Base-by-base conservation (phyloP, 2,888 invertebrate species). In the Archaeoteleia sp. region DNA sequence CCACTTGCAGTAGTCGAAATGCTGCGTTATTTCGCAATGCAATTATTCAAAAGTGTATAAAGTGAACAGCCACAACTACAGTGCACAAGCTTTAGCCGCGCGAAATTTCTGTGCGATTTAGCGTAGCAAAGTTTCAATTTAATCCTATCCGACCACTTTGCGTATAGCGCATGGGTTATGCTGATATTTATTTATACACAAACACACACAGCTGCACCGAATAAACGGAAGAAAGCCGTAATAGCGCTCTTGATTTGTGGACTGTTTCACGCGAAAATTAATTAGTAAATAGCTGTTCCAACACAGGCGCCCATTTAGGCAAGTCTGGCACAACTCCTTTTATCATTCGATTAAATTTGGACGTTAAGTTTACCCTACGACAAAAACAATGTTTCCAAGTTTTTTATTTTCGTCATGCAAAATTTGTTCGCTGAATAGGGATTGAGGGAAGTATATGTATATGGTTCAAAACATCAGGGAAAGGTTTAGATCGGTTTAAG, bases 41-140 rank as follows among this genome's bases (percentile, higher is more conserved):
- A 67, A 67, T 67, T 67, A 60, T 60, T 67, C 49, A 67, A 67
- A 60, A 67, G 54, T 58, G 54, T 60, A 66, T 48, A 58, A 58
- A 66, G 60, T 49, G 60, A 60, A 60, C 20, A 20, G 20, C 20
- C 20, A 67, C 60, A 54, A 43, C 54, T 43, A 35, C 37, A 45
- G 20, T 5, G 5, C 2, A 20, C 20, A 5, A 60, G 54, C 54
- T 67, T 60, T 32, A 58, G 48, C 54, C 46, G 48, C 45, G 48
- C 54, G 46, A 55, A 67, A 67, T 60, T 67, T 67, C 58, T 66
- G 53, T 54, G 48, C 60, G 54, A 66, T 66, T 66, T 66, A 66
- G 58, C 66, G 67, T 55, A 45, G 58, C 54, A 39, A 67, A 61
- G 67, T 67, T 67, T 61, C 60, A 60, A 67, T 67, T 67, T 61